Conservation (phyloP, 1,140 invertebrate genomes). For the Holcopasites calliopsidis region DNA sequence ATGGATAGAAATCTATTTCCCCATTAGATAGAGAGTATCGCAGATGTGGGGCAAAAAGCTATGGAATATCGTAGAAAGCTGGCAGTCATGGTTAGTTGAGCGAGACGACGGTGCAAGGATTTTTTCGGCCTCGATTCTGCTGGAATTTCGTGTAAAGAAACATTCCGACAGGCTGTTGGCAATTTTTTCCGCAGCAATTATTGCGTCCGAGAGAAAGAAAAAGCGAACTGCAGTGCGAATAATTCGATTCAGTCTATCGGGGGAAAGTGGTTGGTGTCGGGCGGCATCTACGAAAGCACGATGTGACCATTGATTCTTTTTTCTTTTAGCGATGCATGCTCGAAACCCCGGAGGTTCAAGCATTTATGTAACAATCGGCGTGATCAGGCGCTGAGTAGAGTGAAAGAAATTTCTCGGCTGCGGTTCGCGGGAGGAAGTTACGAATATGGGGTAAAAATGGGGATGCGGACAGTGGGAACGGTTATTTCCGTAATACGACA, state of each 20-base stretch:
- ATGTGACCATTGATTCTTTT: no score
- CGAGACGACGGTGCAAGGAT: not conserved
- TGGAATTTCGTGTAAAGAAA: not conserved
- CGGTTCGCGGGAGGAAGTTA: not conserved
- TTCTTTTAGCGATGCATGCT: no score
- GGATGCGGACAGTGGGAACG: not conserved
- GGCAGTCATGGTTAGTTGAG: not conserved
- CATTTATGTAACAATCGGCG: constrained; percentile 3
- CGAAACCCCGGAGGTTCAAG: not conserved
- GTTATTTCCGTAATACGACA: constrained; percentile 39
- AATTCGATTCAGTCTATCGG: no score
- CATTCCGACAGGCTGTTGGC: no score
- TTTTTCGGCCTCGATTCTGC: not conserved
- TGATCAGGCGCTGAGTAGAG: not conserved
- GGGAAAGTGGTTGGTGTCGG: no score
- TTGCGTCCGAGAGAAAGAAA: no score
- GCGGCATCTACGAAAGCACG: no score
- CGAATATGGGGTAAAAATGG: not conserved
- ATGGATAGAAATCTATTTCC: no score
- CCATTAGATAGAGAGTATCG: no score
- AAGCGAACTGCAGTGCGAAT: no score
- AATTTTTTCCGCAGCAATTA: no score
- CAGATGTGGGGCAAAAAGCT: no score
- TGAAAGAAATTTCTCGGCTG: not conserved
- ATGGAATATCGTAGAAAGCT: not conserved